A percentile compares a stretch with the other conserved stretches of the same genome.
phyloP scores from a whole-genome alignment of 2,113 vertebrate genomes.

The Eretmochelys imbricata region DNA sequence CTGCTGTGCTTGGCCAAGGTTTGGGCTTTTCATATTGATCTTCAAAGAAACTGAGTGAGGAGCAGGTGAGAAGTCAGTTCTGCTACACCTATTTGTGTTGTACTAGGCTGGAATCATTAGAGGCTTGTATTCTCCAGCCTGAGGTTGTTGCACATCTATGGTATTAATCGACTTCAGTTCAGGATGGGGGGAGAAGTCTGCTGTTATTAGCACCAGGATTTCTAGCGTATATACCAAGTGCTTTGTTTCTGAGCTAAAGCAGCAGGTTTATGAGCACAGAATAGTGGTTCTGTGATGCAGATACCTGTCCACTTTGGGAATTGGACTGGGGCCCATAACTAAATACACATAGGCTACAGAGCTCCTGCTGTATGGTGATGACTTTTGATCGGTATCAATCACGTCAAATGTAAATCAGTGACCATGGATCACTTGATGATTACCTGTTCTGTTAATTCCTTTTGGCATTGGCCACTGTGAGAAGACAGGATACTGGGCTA shows the following conservation, averaged over 20 bases:
- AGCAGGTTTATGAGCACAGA: neutral
- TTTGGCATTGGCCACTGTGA: too few relatives aligned
- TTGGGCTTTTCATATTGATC: slow-evolving; percentile 37
- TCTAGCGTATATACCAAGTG: neutral
- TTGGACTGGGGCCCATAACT: neutral
- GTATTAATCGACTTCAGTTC: neutral
- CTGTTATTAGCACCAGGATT: slow-evolving; percentile 35
- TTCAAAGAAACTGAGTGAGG: slow-evolving; percentile 44
- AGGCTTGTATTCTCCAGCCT: neutral
- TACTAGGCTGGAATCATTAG: neutral
- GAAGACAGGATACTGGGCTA: too few relatives aligned
- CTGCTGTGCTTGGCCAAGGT: slow-evolving; percentile 25
- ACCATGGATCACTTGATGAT: neutral
- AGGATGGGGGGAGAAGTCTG: neutral
- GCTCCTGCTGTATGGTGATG: neutral
- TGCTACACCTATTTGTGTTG: neutral
- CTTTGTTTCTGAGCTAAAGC: neutral
- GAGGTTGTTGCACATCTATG: neutral
- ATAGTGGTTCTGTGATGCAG: neutral
- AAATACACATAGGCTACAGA: neutral
- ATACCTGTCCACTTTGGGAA: neutral
- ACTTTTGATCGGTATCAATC: neutral
- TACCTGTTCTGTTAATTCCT: too few relatives aligned
- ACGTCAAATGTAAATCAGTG: neutral
- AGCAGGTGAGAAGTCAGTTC: neutral